Percentiles rank a stretch among this genome's conserved stretches.
phyloP scores from a whole-genome alignment of 2,113 vertebrate species.

The Tragulus kanchil region DNA sequence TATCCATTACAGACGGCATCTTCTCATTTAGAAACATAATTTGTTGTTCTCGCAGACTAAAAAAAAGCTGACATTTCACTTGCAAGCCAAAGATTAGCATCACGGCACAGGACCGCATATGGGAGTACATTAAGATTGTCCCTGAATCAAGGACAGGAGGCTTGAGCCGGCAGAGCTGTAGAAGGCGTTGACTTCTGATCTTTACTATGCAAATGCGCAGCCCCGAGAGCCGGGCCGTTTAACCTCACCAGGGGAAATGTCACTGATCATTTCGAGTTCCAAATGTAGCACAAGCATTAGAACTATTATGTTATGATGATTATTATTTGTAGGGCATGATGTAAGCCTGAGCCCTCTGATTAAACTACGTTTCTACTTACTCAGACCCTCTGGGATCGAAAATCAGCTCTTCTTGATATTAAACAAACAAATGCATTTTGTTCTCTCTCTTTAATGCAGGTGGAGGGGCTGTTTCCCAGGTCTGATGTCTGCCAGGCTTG shows the following conservation, averaged over 20 bases:
- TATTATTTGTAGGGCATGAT: constrained; percentile 71
- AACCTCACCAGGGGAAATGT: constrained; percentile 74
- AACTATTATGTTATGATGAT: constrained; percentile 56
- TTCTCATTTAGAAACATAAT: constrained; percentile 87
- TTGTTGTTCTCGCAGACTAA: constrained; percentile 79
- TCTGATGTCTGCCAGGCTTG: background rate
- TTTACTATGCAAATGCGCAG: constrained; percentile 77
- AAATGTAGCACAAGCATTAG: background rate
- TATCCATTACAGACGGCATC: constrained; percentile 87
- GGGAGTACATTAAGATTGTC: constrained; percentile 68
- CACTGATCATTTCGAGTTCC: constrained; percentile 62
- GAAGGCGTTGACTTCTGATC: constrained; percentile 73
- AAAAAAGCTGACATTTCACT: constrained; percentile 77
- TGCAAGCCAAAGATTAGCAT: constrained; percentile 86
- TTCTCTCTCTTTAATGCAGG: background rate
- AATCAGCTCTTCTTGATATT: background rate
- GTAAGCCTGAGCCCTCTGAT: constrained; percentile 61
- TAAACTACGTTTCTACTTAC: constrained; percentile 14
- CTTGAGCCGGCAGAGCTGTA: background rate
- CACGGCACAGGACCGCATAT: constrained; percentile 25
- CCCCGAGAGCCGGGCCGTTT: constrained; percentile 41
- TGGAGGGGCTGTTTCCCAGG: background rate
- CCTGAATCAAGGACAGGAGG: constrained; percentile 80
- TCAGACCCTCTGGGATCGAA: background rate
- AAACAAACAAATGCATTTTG: background rate